These are phyloP conservation scores for Cephonodes hylas DNA, from an alignment of 2,888 invertebrate species.

Conservation along the genomic window DNA sequence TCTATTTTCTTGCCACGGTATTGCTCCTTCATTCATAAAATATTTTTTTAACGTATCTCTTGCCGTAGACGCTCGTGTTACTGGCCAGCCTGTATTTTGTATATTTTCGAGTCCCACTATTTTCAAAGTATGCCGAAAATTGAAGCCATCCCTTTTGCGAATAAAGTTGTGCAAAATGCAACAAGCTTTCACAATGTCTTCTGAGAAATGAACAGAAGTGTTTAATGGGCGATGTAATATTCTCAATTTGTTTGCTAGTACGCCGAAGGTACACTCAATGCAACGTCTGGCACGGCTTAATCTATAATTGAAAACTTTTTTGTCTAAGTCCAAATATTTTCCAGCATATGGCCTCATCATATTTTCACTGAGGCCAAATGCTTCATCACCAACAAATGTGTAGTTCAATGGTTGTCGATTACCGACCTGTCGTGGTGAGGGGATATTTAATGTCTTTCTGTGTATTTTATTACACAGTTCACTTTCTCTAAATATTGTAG, in stretches of 20 bases:
- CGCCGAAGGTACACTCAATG: too few relatives aligned
- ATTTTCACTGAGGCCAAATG: conserved; percentile 25
- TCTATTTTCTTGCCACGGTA: conserved; percentile 31
- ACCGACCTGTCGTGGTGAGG: conserved; percentile 25
- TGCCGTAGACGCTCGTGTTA: conserved; percentile 24
- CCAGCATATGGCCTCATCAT: conserved; percentile 26
- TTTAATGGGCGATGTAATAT: too few relatives aligned
- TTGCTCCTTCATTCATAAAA: conserved; percentile 31
- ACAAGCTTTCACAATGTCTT: conserved; percentile 13
- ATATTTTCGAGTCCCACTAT: conserved; percentile 27
- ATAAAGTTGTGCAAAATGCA: conserved; percentile 27
- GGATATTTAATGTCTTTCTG: conserved; percentile 26
- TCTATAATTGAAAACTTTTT: not conserved
- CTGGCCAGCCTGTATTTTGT: conserved; percentile 24
- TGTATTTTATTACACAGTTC: conserved; percentile 27
- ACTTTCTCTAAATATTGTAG: conserved; percentile 29
- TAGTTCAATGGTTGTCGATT: conserved; percentile 26
- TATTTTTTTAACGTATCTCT: conserved; percentile 30
- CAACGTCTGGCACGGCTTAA: not conserved
- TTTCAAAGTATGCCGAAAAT: conserved; percentile 24
- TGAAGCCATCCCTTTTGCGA: conserved; percentile 21
- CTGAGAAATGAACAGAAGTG: too few relatives aligned
- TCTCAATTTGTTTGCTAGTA: too few relatives aligned
- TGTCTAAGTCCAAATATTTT: not conserved
- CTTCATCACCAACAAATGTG: conserved; percentile 27